These are phyloP conservation scores for Nephrotoma appendiculata DNA, from an alignment of 2,888 invertebrate species.

Conservation along the genomic window DNA sequence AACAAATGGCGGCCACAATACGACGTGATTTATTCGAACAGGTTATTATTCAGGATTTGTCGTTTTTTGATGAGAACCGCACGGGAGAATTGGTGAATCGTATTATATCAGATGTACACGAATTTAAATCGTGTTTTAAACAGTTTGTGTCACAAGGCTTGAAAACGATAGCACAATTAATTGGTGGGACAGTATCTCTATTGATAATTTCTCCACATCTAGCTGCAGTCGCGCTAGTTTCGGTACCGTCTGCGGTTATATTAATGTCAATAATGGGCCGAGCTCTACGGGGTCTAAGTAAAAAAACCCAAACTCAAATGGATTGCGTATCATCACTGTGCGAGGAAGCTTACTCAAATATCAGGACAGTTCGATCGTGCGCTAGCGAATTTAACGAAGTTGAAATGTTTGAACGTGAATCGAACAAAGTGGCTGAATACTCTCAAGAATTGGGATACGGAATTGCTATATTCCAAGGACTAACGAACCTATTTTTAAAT, in stretches of 20 bases:
- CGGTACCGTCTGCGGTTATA: conserved; percentile 71
- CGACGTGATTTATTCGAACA: conserved; percentile 69
- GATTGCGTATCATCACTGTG: conserved; percentile 79
- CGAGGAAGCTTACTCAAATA: conserved; percentile 86
- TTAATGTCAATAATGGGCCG: conserved; percentile 75
- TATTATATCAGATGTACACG: conserved; percentile 71
- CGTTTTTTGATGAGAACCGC: conserved; percentile 80
- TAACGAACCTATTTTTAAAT: conserved; percentile 72
- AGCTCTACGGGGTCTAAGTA: conserved; percentile 58
- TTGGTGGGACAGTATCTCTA: conserved; percentile 37
- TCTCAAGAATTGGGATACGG: conserved; percentile 75
- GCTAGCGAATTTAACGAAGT: conserved; percentile 81
- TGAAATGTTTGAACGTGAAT: conserved; percentile 55
- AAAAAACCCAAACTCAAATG: conserved; percentile 64
- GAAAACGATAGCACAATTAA: conserved; percentile 70
- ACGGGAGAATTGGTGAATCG: conserved; percentile 88
- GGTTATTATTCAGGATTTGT: conserved; percentile 72
- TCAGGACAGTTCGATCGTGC: conserved; percentile 86
- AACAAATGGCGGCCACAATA: conserved; percentile 68
- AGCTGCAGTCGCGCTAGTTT: conserved; percentile 69
- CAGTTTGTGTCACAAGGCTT: conserved; percentile 85
- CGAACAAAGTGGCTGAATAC: conserved; percentile 52
- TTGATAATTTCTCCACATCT: conserved; percentile 81
- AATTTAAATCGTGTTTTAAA: conserved; percentile 95
- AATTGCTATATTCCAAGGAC: conserved; percentile 82